These are phyloP conservation scores for Aselliscus stoliczkanus DNA, from an alignment of 2,797 vertebrate genomes.

Conservation along the genomic window DNA sequence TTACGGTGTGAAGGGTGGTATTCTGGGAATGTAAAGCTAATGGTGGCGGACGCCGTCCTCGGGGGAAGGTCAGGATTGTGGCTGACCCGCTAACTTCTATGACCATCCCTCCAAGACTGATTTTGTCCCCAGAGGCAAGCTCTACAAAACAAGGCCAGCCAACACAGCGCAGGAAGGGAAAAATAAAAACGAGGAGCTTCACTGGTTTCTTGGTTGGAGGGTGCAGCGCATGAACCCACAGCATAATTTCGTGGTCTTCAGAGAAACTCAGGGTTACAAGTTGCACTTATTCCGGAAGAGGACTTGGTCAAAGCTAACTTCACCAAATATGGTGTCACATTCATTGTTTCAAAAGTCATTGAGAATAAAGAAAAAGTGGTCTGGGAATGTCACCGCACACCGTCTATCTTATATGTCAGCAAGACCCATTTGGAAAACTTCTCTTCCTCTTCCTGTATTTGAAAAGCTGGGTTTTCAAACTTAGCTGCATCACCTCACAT, in stretches of 20 bases:
- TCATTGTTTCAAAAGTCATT: neutral
- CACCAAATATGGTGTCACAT: neutral
- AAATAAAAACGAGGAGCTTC: neutral
- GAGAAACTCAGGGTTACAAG: neutral
- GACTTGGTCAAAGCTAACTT: neutral
- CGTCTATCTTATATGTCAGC: neutral
- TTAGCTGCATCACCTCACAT: neutral
- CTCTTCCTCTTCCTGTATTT: neutral
- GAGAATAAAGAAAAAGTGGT: neutral
- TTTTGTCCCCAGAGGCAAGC: neutral
- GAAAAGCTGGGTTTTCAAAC: neutral
- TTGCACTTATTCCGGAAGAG: conserved; percentile 14
- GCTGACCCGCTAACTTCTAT: neutral
- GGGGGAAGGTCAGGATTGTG: neutral
- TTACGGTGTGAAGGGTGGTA: neutral
- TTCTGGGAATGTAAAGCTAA: conserved; percentile 16
- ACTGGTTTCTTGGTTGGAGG: neutral
- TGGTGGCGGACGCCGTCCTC: neutral
- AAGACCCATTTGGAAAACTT: neutral
- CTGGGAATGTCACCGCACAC: neutral
- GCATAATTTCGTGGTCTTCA: neutral
- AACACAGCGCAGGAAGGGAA: neutral
- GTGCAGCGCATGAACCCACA: neutral
- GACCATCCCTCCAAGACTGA: neutral
- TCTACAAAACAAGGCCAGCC: neutral